Evolutionary conservation across 2,888 invertebrate genomes (phyloP).

Genomic region (Dasypogon diadema): DNA sequence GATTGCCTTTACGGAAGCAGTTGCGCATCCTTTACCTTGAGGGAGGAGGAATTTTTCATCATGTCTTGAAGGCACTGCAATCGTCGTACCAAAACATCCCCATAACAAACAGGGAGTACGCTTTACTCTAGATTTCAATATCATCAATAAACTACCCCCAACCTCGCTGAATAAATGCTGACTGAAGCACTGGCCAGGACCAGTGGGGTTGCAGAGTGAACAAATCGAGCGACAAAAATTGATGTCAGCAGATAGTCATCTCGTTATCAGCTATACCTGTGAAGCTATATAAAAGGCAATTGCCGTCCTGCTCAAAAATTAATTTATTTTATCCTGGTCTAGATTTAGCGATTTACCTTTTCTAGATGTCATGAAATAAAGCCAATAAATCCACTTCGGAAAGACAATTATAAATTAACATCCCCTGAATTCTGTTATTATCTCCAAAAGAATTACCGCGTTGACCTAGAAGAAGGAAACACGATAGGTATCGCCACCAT

Average conservation of each 20-base stretch:
- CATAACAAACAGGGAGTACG: too few species aligned
- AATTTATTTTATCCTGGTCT: neutral
- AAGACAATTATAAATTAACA: constrained; percentile 26
- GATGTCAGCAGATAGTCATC: neutral
- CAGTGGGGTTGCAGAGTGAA: neutral
- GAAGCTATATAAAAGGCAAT: too few species aligned
- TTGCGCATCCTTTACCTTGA: neutral
- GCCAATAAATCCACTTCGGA: neutral
- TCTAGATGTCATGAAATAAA: neutral
- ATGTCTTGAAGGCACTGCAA: neutral
- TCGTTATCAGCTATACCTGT: too few species aligned
- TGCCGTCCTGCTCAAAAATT: neutral
- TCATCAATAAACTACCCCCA: neutral
- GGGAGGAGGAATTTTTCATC: neutral
- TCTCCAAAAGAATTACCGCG: neutral
- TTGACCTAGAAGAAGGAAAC: constrained; percentile 13
- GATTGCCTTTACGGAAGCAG: neutral
- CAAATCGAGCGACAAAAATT: neutral
- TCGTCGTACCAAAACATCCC: neutral
- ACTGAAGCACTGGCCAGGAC: neutral
- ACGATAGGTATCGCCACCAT: neutral
- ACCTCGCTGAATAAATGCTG: neutral
- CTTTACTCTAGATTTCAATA: too few species aligned
- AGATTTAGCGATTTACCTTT: neutral
- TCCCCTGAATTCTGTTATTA: neutral